Base-by-base conservation (phyloP, 2,797 vertebrate genomes). In the Nyctalus aviator region DNA sequence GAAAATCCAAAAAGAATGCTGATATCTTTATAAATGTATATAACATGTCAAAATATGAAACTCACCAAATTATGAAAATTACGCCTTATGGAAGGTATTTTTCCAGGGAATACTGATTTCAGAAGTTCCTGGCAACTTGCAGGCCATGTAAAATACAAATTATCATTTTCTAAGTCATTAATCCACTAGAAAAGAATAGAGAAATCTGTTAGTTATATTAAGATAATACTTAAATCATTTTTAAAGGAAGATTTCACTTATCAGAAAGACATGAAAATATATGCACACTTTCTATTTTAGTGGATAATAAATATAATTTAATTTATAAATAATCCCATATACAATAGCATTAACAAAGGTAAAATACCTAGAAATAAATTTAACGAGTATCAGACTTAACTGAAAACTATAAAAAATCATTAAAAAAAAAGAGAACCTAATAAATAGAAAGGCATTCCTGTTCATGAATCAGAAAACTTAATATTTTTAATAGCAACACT, bases 51-150 rank as follows among this genome's bases (percentile, higher is more conserved):
- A 96, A 94, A 87, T 77, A 35, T 6, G 48, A 92, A 85, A 98
- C 99, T 98, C 97, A 99, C 99, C 99, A 99, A 95, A 97, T 99
- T 99, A 96, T 99, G 99, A 97, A 99, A 98, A 98, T 99, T 99
- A 21, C 99, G 99, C 79, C 99, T 98, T 91, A 99, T 98, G 96
- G 99, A 99, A 73, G 99, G 99, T 96, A 99, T 99, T 96, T 98
- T 99, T 95, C 99, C 99, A 8, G 99, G 98, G 97, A 99, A 99
- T 1, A 98, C 96, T 30, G 99, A 98, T 93, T 99, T 98, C 78
- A 99, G 98, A 83, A 99, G 98, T 72, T 99, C 99, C 95, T 99
- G 99, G 75, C 99, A 98, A 96, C 99, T 99, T 66, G 98, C 88
- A 84, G 99, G 98, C 99, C 99, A 99, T 27, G 97, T 98, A 48